A percentile compares a stretch with the other conserved stretches of the same genome.
Conservation (phyloP, 2,797 vertebrate species). For the Ctenosaura bakeri region DNA sequence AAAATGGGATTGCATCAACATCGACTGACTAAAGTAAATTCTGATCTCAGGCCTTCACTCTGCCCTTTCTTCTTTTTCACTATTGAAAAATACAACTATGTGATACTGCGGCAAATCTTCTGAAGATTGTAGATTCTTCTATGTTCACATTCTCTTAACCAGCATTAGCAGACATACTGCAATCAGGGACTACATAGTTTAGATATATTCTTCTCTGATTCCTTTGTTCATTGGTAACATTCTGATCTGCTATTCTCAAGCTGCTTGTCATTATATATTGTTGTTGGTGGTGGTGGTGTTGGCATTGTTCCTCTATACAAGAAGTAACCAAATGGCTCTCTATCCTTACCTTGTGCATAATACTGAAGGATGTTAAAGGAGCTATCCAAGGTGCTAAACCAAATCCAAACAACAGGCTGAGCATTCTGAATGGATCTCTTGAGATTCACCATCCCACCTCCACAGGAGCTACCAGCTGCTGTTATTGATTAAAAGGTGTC, state of each 20-base stretch:
- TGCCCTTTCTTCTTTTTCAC: slow-evolving; percentile 27
- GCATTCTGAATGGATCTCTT: too few species aligned
- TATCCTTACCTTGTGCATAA: neutral
- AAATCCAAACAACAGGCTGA: too few species aligned
- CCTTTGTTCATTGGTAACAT: neutral
- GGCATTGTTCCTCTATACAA: neutral
- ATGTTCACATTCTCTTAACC: slow-evolving; percentile 38
- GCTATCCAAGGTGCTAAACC: neutral
- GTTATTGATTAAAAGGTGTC: too few species aligned
- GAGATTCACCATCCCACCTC: too few species aligned
- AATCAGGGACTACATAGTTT: slow-evolving; percentile 5
- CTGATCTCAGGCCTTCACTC: slow-evolving; percentile 28
- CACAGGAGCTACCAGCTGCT: too few species aligned
- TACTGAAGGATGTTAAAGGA: neutral
- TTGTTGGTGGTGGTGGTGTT: neutral
- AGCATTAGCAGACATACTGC: neutral
- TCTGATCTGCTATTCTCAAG: neutral
- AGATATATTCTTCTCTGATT: neutral
- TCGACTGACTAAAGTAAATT: slow-evolving; percentile 54
- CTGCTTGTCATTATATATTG: neutral
- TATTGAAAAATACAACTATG: slow-evolving; percentile 43
- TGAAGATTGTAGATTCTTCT: slow-evolving; percentile 7
- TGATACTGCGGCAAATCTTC: slow-evolving; percentile 32
- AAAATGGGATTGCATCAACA: slow-evolving; percentile 66
- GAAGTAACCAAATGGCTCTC: neutral